Evolutionary conservation across 2,113 vertebrate genomes (phyloP).

Genomic region (Sylvicapra grimmia): DNA sequence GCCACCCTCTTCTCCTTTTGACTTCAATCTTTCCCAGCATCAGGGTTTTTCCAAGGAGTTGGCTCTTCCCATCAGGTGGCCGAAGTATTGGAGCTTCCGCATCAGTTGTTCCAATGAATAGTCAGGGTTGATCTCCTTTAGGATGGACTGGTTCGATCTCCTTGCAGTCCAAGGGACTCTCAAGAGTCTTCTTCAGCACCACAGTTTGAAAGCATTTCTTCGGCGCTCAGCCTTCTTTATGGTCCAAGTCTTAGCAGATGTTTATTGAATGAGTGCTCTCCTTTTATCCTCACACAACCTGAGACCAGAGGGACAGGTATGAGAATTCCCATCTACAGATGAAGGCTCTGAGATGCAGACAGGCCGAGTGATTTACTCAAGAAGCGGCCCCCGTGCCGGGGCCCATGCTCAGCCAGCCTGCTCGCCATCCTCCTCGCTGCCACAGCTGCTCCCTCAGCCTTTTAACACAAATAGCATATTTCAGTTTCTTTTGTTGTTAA

Average conservation of each 20-base stretch:
- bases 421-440: background rate
- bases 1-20: background rate
- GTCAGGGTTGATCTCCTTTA: background rate
- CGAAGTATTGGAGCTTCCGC: background rate
- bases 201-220: background rate
- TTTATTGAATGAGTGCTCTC: background rate
- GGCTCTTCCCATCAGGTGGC: background rate
- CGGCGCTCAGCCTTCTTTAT: background rate
- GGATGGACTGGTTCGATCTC: background rate
- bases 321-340: background rate
- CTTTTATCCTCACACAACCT: background rate
- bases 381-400: accelerated
- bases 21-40: background rate
- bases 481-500: constrained; percentile 58
- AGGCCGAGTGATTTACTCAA: background rate
- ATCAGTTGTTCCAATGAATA: background rate
- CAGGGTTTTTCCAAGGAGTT: background rate
- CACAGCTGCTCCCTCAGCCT: background rate
- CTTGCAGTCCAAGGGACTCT: background rate
- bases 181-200: background rate
- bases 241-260: background rate
- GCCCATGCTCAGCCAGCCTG: too few species aligned
- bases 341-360: background rate
- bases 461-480: constrained; percentile 24
- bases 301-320: background rate